Evolutionary conservation across 35 echinoderm and acorn worm genomes (phyloP).

Genomic region (Chiridota heheva): DNA sequence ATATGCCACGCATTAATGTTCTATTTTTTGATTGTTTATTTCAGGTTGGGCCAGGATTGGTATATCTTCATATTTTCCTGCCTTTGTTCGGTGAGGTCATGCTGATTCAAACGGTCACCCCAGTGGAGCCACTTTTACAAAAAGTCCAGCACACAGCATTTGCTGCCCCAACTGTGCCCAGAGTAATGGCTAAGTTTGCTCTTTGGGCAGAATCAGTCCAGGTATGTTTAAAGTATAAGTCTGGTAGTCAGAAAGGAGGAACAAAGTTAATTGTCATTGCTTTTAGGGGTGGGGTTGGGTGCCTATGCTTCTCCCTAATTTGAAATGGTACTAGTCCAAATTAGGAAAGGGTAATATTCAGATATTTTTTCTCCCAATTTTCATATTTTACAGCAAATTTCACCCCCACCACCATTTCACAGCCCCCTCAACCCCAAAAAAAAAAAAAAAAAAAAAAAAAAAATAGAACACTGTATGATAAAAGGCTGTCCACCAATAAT

Average conservation of each 20-base stretch:
- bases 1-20: background rate
- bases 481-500: no score
- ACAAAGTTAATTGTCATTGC: background rate
- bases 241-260: background rate
- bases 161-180: slow-evolving; percentile 27
- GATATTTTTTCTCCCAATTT: no score
- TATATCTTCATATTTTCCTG: slow-evolving; percentile 34
- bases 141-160: slow-evolving; percentile 58
- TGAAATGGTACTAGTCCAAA: no score
- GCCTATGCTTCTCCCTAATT: background rate
- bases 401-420: no score
- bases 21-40: background rate
- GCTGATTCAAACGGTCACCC: slow-evolving; percentile 61
- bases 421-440: no score
- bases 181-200: slow-evolving; percentile 53
- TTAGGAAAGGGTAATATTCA: no score
- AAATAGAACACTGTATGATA: no score
- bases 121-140: slow-evolving; percentile 70
- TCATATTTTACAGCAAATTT: no score
- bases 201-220: slow-evolving; percentile 61
- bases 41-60: slow-evolving; percentile 74
- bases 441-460: no score
- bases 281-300: background rate
- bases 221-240: slow-evolving; percentile 56
- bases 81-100: slow-evolving; percentile 36